A percentile compares a stretch with the other conserved stretches of the same genome.
phyloP scores from a whole-genome alignment of 2,797 vertebrate genomes.

The Alca torda region DNA sequence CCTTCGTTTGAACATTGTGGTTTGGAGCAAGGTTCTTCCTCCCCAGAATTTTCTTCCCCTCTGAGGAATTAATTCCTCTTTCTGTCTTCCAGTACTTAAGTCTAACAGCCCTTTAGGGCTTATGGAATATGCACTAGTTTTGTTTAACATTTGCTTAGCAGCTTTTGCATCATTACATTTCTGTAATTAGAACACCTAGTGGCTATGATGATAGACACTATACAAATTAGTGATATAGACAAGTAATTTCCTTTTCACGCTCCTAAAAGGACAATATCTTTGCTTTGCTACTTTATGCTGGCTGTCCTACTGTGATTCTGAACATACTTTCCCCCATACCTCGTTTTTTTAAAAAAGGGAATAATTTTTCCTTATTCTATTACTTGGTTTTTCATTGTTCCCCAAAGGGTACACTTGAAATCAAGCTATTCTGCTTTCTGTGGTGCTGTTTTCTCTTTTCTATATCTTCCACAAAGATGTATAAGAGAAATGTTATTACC shows the following conservation, averaged over 20 bases:
- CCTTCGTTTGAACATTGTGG: not conserved
- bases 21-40: not conserved
- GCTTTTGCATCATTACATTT: conserved; percentile 20
- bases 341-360: not conserved
- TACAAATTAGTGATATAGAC: not conserved
- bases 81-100: not conserved
- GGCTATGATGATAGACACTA: not conserved
- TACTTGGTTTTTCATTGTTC: not conserved
- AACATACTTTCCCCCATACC: not conserved
- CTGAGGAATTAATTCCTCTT: not conserved
- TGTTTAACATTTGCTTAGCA: conserved; percentile 16
- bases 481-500: not conserved
- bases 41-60: not conserved
- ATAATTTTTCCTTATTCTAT: not conserved
- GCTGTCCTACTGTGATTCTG: not conserved
- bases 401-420: not conserved
- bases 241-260: not conserved
- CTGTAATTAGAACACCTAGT: conserved; percentile 26
- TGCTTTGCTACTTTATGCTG: not conserved
- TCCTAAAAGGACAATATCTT: not conserved
- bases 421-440: not conserved
- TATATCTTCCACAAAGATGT: not conserved
- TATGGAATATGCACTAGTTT: not conserved
- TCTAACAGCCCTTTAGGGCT: not conserved
- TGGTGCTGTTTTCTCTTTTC: not conserved